Percentiles rank a stretch among this genome's conserved stretches.
Evolutionary conservation across 1,140 invertebrate genomes (phyloP).

Genomic region (Sinonovacula constricta): DNA sequence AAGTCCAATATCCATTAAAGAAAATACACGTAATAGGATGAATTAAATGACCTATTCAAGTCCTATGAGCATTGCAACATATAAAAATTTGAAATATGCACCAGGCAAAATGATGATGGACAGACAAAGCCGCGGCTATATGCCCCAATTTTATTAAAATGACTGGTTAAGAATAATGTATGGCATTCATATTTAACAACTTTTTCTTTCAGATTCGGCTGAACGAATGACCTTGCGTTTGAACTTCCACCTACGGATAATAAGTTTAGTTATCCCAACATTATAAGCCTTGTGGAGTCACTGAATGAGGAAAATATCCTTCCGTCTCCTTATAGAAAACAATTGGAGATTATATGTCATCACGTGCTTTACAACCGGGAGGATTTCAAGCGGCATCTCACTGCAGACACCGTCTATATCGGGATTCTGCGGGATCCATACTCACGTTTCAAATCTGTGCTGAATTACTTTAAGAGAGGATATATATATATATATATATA

Average conservation of each 20-base stretch:
- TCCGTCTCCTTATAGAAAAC: slow-evolving; percentile 48
- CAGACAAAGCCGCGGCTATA: no score
- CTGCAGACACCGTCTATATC: slow-evolving; percentile 55
- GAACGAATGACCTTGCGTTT: slow-evolving; percentile 40
- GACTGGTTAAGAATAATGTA: no score
- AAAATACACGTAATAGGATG: no score
- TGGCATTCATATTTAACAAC: no score
- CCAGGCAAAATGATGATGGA: no score
- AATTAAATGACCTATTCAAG: no score
- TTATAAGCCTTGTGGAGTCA: slow-evolving; percentile 32
- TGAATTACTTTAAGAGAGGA: slow-evolving; percentile 50
- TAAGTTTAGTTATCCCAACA: slow-evolving; percentile 38
- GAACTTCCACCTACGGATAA: slow-evolving; percentile 37
- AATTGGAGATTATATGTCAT: slow-evolving; percentile 54
- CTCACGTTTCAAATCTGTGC: slow-evolving; percentile 47
- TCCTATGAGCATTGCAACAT: no score
- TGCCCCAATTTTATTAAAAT: no score
- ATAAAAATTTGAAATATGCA: no score
- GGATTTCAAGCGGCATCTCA: slow-evolving; percentile 49
- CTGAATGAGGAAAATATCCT: slow-evolving; percentile 34
- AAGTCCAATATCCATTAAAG: no score
- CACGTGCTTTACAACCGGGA: slow-evolving; percentile 57
- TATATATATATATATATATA: slow-evolving; percentile 40
- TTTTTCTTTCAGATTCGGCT: slow-evolving; percentile 33
- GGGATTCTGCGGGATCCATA: slow-evolving; percentile 60